Base-by-base conservation (phyloP, 2,888 invertebrate species). In the Brachylomia viminalis region DNA sequence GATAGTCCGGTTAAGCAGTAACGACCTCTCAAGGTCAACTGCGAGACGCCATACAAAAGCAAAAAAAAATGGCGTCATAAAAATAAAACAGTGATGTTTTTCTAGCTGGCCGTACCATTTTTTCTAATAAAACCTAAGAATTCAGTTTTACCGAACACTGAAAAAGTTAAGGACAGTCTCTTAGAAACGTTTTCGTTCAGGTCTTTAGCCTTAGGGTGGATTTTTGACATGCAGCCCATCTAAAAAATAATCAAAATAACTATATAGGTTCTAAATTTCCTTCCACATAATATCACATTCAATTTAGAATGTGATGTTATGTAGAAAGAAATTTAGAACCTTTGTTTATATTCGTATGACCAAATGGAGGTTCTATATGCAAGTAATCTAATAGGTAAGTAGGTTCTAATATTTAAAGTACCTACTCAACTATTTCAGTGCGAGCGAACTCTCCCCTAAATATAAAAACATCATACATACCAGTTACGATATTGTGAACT, bases 391-490 rank as follows among this genome's bases (percentile, higher is more conserved):
- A 27, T 20, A 45, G 42, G 3, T 13, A 45, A 27, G 13, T 59
- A 61, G 59, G 11, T 27, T 30, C 8, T 30, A 27, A 27, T 20
- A 47, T 15, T 47, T 7, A 30, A 52, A 71, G 23, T 52, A 23
- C 17, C 10, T 23, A 17, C 8, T 30, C 5, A 49, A 52, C 27
- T 74, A 75, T 61, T 15, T 62, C 33, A 77, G n/a, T 56, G 10
- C 27, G 23, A 33, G 27, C 27, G 47, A 49, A 56, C 8, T n/a
- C 17, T n/a, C 6, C 13, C 4, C 27, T 64, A 73, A 15, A 56
- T 47, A 17, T 42, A 74, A 54, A 74, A 30, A 11, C 27, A 27
- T 7, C 17, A 15, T 8, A 61, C 17, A 15, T 8, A 61, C 17
- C 38, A 58, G 30, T 66, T 49, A 49, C 33, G 68, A 33, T 33